phyloP scores from a whole-genome alignment of 1,140 invertebrate species.

The Limonius californicus region DNA sequence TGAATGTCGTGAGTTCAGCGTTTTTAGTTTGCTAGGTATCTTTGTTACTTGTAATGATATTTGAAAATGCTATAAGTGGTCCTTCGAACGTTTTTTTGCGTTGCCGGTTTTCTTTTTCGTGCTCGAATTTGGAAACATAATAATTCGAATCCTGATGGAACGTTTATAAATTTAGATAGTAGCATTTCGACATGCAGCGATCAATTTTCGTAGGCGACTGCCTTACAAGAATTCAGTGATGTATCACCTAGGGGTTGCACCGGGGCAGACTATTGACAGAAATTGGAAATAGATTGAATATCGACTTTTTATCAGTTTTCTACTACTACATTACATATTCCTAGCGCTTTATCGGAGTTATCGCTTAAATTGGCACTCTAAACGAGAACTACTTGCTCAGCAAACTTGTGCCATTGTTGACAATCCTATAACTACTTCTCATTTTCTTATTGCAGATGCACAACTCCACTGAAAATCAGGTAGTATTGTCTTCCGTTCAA shows the following conservation, averaged over 20 bases:
- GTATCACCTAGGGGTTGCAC: conserved; percentile 32
- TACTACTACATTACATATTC: conserved; percentile 22
- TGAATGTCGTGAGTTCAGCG: too few relatives aligned
- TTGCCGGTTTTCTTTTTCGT: too few relatives aligned
- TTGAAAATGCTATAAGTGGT: too few relatives aligned
- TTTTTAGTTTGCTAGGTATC: too few relatives aligned
- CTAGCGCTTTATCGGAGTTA: conserved; percentile 21
- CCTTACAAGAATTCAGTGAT: conserved; percentile 33
- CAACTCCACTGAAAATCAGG: conserved; percentile 68
- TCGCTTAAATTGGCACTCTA: conserved; percentile 22
- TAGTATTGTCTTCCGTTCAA: conserved; percentile 69
- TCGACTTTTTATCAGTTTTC: conserved; percentile 35
- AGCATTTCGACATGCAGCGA: conserved; percentile 37
- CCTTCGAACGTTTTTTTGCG: too few relatives aligned
- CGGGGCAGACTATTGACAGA: conserved; percentile 37
- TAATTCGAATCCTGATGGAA: background rate
- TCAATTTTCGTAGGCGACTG: conserved; percentile 37
- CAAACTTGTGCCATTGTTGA: conserved; percentile 10
- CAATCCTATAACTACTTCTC: conserved; percentile 3
- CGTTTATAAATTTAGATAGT: conserved; percentile 30
- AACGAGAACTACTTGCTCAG: background rate
- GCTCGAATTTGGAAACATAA: background rate
- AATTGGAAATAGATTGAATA: conserved; percentile 46
- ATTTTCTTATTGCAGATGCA: conserved; percentile 57
- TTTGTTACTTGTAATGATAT: too few relatives aligned